Evolutionary conservation across 1,140 invertebrate species (phyloP).

Genomic region (Muscidifurax raptorellus): DNA sequence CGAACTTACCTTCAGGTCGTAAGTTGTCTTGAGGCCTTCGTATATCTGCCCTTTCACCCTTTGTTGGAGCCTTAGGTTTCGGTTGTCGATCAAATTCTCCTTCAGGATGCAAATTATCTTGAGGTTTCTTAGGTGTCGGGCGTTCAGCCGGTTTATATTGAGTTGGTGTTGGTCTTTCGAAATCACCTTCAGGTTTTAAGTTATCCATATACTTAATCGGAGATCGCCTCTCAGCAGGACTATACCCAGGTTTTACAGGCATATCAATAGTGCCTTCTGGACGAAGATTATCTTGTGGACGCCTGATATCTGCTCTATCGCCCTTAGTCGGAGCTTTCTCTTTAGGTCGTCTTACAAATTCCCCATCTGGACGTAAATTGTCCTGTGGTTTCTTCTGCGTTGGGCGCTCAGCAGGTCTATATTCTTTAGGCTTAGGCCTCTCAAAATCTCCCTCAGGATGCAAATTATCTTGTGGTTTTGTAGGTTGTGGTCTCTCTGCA

Average conservation of each 20-base stretch:
- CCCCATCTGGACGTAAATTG: constrained; percentile 79
- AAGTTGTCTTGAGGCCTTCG: constrained; percentile 72
- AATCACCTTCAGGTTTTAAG: constrained; percentile 78
- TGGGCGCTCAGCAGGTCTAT: constrained; percentile 74
- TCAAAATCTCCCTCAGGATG: constrained; percentile 79
- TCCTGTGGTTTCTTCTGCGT: constrained; percentile 78
- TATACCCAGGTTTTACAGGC: constrained; percentile 69
- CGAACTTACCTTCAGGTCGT: constrained; percentile 78
- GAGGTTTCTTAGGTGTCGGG: constrained; percentile 66
- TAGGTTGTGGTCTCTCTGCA: constrained; percentile 66
- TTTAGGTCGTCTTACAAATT: constrained; percentile 73
- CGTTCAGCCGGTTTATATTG: constrained; percentile 75
- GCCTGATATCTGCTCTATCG: constrained; percentile 75
- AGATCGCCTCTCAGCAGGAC: constrained; percentile 75
- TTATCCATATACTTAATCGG: constrained; percentile 80
- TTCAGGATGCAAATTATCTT: constrained; percentile 75
- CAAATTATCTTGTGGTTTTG: constrained; percentile 75
- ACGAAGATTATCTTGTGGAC: constrained; percentile 77
- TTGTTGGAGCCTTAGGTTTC: constrained; percentile 69
- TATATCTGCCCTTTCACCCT: constrained; percentile 74
- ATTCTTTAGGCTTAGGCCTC: constrained; percentile 66
- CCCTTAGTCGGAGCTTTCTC: constrained; percentile 71
- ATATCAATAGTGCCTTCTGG: constrained; percentile 78
- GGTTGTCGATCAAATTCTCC: constrained; percentile 73
- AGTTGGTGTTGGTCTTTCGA: constrained; percentile 64